Conservation (phyloP, 2,888 invertebrate genomes). For the Alloscopus bannaensis region DNA sequence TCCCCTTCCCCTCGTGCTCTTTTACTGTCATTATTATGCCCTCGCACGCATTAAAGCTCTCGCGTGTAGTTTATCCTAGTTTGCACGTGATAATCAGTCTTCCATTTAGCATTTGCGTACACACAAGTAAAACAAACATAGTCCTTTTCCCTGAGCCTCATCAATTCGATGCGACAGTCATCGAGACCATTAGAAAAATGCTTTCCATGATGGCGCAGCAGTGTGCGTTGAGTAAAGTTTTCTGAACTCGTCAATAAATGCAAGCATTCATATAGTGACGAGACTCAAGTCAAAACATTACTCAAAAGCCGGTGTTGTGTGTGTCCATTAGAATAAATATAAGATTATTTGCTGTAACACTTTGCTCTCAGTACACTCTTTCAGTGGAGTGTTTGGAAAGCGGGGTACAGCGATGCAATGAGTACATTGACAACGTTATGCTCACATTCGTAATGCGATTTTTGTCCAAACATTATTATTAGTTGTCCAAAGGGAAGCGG, state of each 20-base stretch:
- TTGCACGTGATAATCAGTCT: constrained; percentile 43
- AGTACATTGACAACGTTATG: not conserved
- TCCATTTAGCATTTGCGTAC: constrained; percentile 14
- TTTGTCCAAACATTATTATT: no score
- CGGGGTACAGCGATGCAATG: not conserved
- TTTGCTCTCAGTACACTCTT: no score
- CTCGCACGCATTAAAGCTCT: not conserved
- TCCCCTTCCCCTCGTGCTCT: constrained; percentile 16
- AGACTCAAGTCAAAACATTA: no score
- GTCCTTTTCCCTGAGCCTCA: no score
- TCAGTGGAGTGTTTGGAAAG: no score
- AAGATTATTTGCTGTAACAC: no score
- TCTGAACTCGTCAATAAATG: constrained; percentile 3
- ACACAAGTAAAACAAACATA: no score
- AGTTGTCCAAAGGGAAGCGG: not conserved
- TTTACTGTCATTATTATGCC: constrained; percentile 1
- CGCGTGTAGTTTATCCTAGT: constrained; percentile 20
- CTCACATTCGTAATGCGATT: not conserved
- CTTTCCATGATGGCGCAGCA: no score
- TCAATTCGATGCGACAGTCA: not conserved
- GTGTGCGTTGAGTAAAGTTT: constrained; percentile 19
- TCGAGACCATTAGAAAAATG: not conserved
- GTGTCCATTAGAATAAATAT: no score
- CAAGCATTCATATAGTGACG: no score
- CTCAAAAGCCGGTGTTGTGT: no score